phyloP scores from a whole-genome alignment of 1,140 invertebrate species.

The Pseudomyrmex flavicornis region DNA sequence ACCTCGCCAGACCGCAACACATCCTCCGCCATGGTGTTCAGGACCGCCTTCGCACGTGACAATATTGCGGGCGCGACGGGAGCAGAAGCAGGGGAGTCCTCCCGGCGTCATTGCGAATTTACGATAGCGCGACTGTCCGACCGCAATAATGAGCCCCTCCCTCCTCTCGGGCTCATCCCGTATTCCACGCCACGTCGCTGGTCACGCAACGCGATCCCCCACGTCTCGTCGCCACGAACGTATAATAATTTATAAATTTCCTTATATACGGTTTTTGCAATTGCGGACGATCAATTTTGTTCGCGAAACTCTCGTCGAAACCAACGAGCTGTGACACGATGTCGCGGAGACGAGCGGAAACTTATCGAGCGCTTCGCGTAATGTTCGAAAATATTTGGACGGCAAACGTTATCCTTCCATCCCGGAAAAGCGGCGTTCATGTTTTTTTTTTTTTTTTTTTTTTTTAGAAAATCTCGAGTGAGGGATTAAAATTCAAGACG shows the following conservation, averaged over 20 bases:
- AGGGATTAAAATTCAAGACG: slow-evolving; percentile 14
- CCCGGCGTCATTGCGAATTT: slow-evolving; percentile 54
- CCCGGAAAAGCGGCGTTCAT: no score
- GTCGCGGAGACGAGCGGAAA: neutral
- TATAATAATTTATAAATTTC: slow-evolving; percentile 6
- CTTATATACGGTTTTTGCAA: neutral
- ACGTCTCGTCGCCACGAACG: no score
- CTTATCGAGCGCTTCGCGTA: neutral
- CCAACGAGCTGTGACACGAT: neutral
- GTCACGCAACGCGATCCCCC: slow-evolving; percentile 44
- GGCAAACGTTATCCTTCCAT: slow-evolving; percentile 55
- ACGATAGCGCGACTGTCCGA: slow-evolving; percentile 18
- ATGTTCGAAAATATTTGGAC: slow-evolving; percentile 45
- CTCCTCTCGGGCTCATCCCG: slow-evolving; percentile 2
- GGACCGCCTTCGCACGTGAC: slow-evolving; percentile 19
- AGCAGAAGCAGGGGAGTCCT: neutral
- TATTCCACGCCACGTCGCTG: slow-evolving; percentile 52
- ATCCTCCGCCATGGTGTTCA: neutral
- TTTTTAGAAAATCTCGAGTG: neutral
- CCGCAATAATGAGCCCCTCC: slow-evolving; percentile 6
- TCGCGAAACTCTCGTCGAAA: neutral
- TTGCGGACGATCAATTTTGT: neutral
- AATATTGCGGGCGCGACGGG: neutral
- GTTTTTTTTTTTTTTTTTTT: neutral
- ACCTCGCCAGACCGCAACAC: neutral